Percentiles rank a stretch among this genome's conserved stretches.
Conservation (phyloP, 2,113 vertebrate genomes). For the Kryptolebias marmoratus region DNA sequence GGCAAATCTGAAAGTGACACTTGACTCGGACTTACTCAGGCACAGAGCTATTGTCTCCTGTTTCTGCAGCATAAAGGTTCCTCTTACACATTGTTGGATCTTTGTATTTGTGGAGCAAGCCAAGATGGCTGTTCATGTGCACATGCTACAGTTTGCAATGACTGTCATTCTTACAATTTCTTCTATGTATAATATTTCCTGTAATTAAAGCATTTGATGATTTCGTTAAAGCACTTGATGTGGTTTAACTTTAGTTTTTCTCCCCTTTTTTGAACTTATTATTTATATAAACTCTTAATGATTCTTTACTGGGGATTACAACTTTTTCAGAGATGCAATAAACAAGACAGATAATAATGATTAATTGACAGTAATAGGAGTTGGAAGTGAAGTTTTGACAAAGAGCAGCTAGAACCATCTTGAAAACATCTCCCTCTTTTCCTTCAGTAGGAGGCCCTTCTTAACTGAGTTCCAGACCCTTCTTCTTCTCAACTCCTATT, state of each 20-base stretch:
- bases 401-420: slow-evolving; percentile 10
- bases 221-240: not conserved
- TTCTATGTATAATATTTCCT: not conserved
- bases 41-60: not conserved
- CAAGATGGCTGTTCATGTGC: not conserved
- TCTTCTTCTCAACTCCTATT: slow-evolving; percentile 42
- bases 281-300: not conserved
- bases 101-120: not conserved
- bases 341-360: not conserved
- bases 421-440: slow-evolving; percentile 35
- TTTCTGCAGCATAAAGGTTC: not conserved
- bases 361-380: not conserved
- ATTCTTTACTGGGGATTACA: not conserved
- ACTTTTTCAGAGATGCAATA: not conserved
- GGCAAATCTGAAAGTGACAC: slow-evolving; percentile 40
- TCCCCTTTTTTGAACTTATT: not conserved
- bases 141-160: not conserved
- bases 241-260: not conserved
- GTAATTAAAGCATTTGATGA: not conserved
- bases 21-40: slow-evolving; percentile 5
- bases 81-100: not conserved
- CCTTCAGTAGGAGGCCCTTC: slow-evolving; percentile 46
- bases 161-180: not conserved
- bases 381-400: not conserved
- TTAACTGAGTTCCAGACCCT: slow-evolving; percentile 40